Percentiles rank a stretch among this genome's conserved stretches.
These are phyloP conservation scores for Carcinoscorpius rotundicauda DNA, from an alignment of 1,140 invertebrate species.

Conservation along the genomic window DNA sequence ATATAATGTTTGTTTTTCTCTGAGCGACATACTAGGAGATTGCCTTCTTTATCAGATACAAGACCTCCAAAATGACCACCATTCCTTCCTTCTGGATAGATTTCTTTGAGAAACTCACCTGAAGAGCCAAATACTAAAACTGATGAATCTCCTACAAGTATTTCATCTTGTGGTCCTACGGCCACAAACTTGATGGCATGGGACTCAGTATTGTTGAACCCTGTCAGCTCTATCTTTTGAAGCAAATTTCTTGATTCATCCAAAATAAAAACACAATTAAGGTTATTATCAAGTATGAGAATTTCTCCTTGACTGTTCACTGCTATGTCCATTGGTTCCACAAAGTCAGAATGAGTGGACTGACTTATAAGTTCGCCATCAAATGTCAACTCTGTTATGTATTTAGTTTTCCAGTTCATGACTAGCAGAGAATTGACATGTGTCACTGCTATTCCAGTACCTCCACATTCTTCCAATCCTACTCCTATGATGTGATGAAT, in stretches of 20 bases:
- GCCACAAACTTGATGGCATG: slow-evolving; percentile 53
- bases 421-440: slow-evolving; percentile 50
- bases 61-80: slow-evolving; percentile 64
- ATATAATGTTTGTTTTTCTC: slow-evolving; percentile 60
- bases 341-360: slow-evolving; percentile 41
- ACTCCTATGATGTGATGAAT: slow-evolving; percentile 60
- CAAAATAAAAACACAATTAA: slow-evolving; percentile 71
- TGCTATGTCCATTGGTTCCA: slow-evolving; percentile 64
- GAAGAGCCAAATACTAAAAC: slow-evolving; percentile 66
- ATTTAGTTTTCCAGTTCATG: slow-evolving; percentile 74
- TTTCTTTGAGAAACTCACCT: slow-evolving; percentile 46
- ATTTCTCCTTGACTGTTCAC: slow-evolving; percentile 66
- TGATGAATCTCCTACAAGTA: slow-evolving; percentile 64
- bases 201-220: slow-evolving; percentile 41
- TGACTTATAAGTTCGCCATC: slow-evolving; percentile 46
- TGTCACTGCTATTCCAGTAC: slow-evolving; percentile 49
- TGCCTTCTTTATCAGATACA: slow-evolving; percentile 50
- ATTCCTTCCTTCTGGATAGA: slow-evolving; percentile 23
- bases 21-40: slow-evolving; percentile 58
- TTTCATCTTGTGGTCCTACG: slow-evolving; percentile 56
- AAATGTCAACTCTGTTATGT: slow-evolving; percentile 56
- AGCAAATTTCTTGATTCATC: slow-evolving; percentile 56
- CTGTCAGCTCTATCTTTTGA: slow-evolving; percentile 45
- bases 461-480: slow-evolving; percentile 64
- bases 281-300: slow-evolving; percentile 74